phyloP scores from a whole-genome alignment of 2,113 vertebrate genomes.

The Zeus faber region DNA sequence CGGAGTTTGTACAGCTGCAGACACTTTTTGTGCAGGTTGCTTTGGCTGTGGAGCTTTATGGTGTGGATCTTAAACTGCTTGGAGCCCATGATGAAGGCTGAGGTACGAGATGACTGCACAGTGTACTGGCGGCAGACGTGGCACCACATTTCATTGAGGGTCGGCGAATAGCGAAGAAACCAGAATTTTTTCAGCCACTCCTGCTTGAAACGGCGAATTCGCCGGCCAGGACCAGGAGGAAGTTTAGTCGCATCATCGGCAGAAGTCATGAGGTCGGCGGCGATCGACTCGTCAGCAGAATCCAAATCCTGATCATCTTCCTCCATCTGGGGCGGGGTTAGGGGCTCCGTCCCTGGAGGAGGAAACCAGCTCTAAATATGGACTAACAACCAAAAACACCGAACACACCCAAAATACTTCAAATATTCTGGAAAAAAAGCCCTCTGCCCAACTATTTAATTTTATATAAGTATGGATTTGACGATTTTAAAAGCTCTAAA shows the following conservation, averaged over 20 bases:
- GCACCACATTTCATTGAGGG: constrained; percentile 98
- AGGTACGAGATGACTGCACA: constrained; percentile 93
- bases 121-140: constrained; percentile 97
- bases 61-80: constrained; percentile 99
- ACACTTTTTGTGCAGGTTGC: constrained; percentile 98
- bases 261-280: constrained; percentile 84
- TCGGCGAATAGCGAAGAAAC: constrained; percentile 94
- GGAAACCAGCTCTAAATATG: too few species aligned
- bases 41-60: constrained; percentile 97
- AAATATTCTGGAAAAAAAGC: too few species aligned
- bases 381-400: too few species aligned
- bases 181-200: constrained; percentile 99
- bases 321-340: constrained; percentile 85
- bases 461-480: too few species aligned
- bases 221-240: constrained; percentile 76
- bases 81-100: constrained; percentile 94
- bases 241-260: constrained; percentile 86
- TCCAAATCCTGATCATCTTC: constrained; percentile 93
- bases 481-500: too few species aligned
- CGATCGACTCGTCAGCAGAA: constrained; percentile 90
- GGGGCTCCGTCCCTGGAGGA: constrained; percentile 84
- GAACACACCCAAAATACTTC: too few species aligned
- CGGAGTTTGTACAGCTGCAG: constrained; percentile 96
- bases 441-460: too few species aligned
- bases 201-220: constrained; percentile 94